Evolutionary conservation across 2,888 invertebrate species (phyloP), one percentile per base, ranked within the genome.

Genomic region (Rhingia rostrata): DNA sequence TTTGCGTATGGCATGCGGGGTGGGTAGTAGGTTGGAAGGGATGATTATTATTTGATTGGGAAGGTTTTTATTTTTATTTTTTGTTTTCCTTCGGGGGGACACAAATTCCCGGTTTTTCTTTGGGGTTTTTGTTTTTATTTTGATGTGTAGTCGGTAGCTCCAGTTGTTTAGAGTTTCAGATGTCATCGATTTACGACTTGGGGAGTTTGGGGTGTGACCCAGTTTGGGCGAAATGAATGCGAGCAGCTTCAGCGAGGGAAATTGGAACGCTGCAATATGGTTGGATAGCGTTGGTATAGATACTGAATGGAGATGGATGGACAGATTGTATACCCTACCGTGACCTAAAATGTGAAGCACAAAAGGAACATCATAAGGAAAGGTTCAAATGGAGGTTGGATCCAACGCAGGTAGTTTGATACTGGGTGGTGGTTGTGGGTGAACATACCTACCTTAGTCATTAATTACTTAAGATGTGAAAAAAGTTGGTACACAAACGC

Each of bases 141-240:
- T 10, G 4, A 22, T n/a, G 14, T 39, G 45, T 30, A 41, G 69
- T 49, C 14, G 67, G 39, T 7, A 32, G 47, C 14, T 39, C 3
- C 35, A 6, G 70, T 33, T 14, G 37, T 7, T 67, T 67, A 77
- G 83, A 78, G 73, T 79, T 79, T 74, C 69, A 79, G 79, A 79
- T 74, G 69, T 74, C 79, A 84, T 84, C 84, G 79, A 84, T 84
- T 70, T 2, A 22, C 22, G 70, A 73, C 74, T 79, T 74, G 64
- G 69, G 22, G 73, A 70, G 64, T 58, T 67, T 14, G 61, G 61
- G 70, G 53, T 74, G 63, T 84, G 84, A 84, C 84, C 84, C 51
- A 84, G 79, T 84, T 84, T 74, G 53, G 30, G 56, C 45, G 70
- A 75, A 72, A 70, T 72, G 60, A 63, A 63, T 53, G 37, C 63